Base-by-base conservation (phyloP, 2,888 invertebrate genomes). In the Seira ritae region DNA sequence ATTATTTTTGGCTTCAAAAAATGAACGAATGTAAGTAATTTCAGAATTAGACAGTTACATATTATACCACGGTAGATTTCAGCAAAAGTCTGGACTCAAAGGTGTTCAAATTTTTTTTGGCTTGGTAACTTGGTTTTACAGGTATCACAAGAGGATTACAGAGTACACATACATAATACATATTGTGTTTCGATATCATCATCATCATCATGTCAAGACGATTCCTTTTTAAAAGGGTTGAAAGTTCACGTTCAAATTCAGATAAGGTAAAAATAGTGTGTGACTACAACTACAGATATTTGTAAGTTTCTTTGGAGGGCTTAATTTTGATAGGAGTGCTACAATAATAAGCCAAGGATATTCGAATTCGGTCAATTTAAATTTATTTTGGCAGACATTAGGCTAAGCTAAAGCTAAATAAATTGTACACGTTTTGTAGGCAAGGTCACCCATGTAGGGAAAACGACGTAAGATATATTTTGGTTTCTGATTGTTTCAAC, bases 101-200 rank as follows among this genome's bases (percentile, higher is more conserved):
- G 12, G 3, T n/a, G 50, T 8, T 4, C 12, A 50, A 42, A 50
- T 50, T 4, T 62, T 62, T 2, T 62, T 62, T 62, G 62, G 62
- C 62, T 20, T 62, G 60, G 60, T 8, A n/a, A n/a, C n/a, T n/a
- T 60, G 4, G 62, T 62, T 62, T 62, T 2, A 50, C 62, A 62
- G 62, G 62, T 62, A 62, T 62, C 62, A 62, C 62, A 62, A 62
- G 20, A 62, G 62, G 62, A 22, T 15, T 50, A 50, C 50, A 31
- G 3, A 8, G 31, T 31, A 31, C 8, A n/a, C 31, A 31, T 31
- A n/a, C n/a, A n/a, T n/a, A n/a, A n/a, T n/a, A n/a, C n/a, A n/a
- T n/a, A n/a, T n/a, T n/a, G n/a, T n/a, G n/a, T n/a, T n/a, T n/a
- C n/a, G 31, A 31, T 31, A 31, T 31, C 31, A 31, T 31, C 31